Conservation (phyloP, 2,888 invertebrate genomes). For the Agrotis puta region DNA sequence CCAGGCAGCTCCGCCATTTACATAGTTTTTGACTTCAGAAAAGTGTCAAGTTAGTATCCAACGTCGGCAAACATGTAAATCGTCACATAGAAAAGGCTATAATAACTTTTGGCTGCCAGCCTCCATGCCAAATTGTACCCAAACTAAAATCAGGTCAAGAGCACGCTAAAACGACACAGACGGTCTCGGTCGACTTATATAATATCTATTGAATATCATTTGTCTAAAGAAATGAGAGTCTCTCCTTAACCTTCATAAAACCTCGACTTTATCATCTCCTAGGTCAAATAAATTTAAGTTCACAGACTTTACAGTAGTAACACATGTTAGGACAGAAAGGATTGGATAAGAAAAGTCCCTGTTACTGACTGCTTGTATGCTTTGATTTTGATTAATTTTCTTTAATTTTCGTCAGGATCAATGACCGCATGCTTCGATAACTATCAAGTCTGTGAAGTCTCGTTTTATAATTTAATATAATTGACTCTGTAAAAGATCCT, state of each 20-base stretch:
- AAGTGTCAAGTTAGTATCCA: not conserved
- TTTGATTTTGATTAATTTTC: no score
- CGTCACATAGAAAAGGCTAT: slow-evolving; percentile 11
- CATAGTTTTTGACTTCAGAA: not conserved
- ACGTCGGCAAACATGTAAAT: not conserved
- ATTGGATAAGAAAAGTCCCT: no score
- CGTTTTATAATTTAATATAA: no score
- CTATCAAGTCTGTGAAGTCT: no score
- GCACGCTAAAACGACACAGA: not conserved
- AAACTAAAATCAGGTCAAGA: slow-evolving; percentile 34
- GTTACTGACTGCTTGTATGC: no score
- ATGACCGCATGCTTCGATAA: no score
- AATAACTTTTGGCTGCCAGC: slow-evolving; percentile 4
- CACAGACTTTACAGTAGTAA: no score
- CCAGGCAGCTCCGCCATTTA: not conserved
- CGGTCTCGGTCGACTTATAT: slow-evolving; percentile 5
- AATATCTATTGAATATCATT: not conserved
- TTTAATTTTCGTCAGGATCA: no score
- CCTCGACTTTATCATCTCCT: no score
- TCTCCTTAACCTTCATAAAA: not conserved
- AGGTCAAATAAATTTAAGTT: no score
- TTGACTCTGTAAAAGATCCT: not conserved
- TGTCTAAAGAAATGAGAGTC: not conserved
- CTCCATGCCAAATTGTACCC: not conserved
- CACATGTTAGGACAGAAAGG: no score